Percentiles rank a stretch among this genome's conserved stretches.
These are phyloP conservation scores for Himalopsyche phryganea DNA, from an alignment of 1,140 invertebrate species.

Conservation along the genomic window DNA sequence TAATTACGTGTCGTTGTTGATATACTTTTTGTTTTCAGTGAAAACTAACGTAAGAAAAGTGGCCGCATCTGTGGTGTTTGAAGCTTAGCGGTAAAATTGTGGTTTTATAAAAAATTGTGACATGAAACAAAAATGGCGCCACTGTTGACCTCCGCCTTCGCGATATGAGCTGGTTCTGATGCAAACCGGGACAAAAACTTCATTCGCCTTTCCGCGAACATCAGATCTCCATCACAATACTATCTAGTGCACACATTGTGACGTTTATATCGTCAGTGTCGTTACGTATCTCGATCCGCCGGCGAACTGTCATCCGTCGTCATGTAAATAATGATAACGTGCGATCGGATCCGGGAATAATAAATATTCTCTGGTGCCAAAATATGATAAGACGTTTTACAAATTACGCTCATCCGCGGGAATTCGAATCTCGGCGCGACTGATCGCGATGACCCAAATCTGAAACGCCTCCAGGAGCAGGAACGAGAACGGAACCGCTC, in stretches of 20 bases:
- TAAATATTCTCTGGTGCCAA: not conserved
- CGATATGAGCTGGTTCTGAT: constrained; percentile 3
- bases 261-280: constrained; percentile 5
- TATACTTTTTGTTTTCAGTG: constrained; percentile 16
- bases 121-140: constrained; percentile 24
- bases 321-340: constrained; percentile 21
- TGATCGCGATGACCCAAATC: not conserved
- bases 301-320: constrained; percentile 19
- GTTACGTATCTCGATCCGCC: constrained; percentile 15
- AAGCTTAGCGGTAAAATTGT: constrained; percentile 10
- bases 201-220: not conserved
- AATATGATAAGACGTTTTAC: not conserved
- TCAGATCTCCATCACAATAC: not conserved
- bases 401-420: not conserved
- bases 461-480: not conserved
- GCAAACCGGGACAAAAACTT: constrained; percentile 6
- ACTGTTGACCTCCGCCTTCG: constrained; percentile 23
- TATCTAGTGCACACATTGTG: constrained; percentile 9
- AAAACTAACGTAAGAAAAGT: constrained; percentile 10
- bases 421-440: too few relatives aligned
- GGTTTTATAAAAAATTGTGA: constrained; percentile 6
- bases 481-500: not conserved
- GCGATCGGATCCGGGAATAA: not conserved
- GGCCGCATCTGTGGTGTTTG: constrained; percentile 10
- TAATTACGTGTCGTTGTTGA: constrained; percentile 9